phyloP scores from a whole-genome alignment of 1,140 invertebrate genomes.

The Lucilia cuprina region DNA sequence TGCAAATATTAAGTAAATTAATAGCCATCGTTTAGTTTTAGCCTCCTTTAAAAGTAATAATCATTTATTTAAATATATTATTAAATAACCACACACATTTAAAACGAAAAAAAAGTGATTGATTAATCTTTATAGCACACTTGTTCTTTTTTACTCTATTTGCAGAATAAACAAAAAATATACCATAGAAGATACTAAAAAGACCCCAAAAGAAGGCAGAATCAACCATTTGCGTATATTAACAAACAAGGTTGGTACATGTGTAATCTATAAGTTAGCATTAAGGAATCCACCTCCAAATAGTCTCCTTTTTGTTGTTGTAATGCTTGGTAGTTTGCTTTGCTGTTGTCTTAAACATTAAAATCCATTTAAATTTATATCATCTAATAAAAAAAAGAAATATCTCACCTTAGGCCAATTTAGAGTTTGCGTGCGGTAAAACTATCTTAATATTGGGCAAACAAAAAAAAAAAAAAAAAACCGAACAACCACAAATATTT shows the following conservation, averaged over 20 bases:
- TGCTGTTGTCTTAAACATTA: background rate
- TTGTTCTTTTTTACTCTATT: background rate
- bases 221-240: background rate
- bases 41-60: background rate
- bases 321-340: background rate
- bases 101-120: constrained; percentile 15
- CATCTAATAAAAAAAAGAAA: constrained; percentile 26
- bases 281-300: background rate
- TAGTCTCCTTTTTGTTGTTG: background rate
- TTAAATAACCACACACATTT: background rate
- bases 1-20: background rate
- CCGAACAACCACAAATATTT: background rate
- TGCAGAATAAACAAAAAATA: background rate
- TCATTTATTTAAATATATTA: constrained; percentile 2
- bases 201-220: background rate
- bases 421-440: background rate
- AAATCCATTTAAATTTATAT: constrained; percentile 35
- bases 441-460: background rate
- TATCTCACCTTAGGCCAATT: constrained; percentile 10
- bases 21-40: background rate
- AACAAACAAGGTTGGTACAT: background rate
- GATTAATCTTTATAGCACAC: constrained; percentile 24
- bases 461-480: background rate
- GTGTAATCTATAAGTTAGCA: background rate
- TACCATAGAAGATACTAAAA: background rate